Evolutionary conservation across 2,797 vertebrate species (phyloP), one percentile per base, ranked within the genome.

Genomic region (Artibeus lituratus): DNA sequence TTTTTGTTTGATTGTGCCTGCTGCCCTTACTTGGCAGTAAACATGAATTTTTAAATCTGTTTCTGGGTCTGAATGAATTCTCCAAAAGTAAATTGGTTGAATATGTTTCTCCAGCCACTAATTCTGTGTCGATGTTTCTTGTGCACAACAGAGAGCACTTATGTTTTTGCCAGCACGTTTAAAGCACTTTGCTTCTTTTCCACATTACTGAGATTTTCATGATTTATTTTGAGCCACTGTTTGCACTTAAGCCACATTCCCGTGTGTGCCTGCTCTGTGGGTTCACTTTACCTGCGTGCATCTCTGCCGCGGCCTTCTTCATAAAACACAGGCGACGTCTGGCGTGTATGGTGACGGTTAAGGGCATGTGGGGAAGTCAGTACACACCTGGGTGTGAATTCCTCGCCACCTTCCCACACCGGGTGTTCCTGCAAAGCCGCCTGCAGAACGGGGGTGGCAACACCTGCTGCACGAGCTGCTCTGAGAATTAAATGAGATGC

Each of bases 11-110:
- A 29, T 72, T 76, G 69, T 87, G 19, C 51, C 85, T 72, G 24
- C 72, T 53, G 1, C 21, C 44, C 21, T 93, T 51, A 62, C 51
- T 65, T 78, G 57, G 22, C 26, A 67, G n/a, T 53, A 73, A 90
- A 90, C 42, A 49, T 47, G 65, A 77, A 55, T 57, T 90, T 93
- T 97, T 93, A 29, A 72, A 72, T 94, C 67, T 59, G 22, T 88
- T 76, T 86, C 87, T 7, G 18, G 39, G 39, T 73, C 49, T 55
- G 37, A 24, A 26, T 21, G 24, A 92, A 24, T 81, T 84, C 72
- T 70, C 39, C 62, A 85, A 35, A 93, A 94, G 47, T 53, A 73
- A 87, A 32, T 67, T 16, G 29, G 37, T 81, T 57, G 81, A 39
- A 87, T 92, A n/a, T 73, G 53, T 90, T 92, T 62, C 74, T 87